Percentiles rank a stretch among this genome's conserved stretches.
Conservation (phyloP, 2,113 vertebrate genomes). For the Nannobrachium achirus region DNA sequence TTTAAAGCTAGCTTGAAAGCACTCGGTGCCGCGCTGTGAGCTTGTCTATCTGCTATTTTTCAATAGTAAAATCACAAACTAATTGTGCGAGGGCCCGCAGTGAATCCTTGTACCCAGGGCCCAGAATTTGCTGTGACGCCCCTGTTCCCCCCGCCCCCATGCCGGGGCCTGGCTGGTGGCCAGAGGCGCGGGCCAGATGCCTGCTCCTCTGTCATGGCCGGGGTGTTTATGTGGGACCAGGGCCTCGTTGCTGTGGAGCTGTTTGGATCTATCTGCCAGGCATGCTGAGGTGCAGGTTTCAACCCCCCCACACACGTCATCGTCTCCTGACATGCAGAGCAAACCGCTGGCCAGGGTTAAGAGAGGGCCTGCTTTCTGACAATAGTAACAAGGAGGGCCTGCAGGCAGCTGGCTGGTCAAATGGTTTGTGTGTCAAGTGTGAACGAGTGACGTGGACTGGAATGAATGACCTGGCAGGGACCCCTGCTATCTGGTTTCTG, state of each 20-base stretch:
- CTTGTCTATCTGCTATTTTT: no score
- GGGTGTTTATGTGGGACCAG: slow-evolving; percentile 56
- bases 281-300: slow-evolving; percentile 41
- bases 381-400: background rate
- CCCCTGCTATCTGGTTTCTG: background rate
- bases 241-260: slow-evolving; percentile 28
- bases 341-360: slow-evolving; percentile 1
- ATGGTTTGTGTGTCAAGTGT: background rate
- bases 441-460: background rate
- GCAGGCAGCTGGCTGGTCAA: background rate
- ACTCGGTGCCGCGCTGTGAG: no score
- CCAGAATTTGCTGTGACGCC: no score
- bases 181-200: slow-evolving; percentile 30
- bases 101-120: no score
- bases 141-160: no score
- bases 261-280: slow-evolving; percentile 6
- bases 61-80: no score
- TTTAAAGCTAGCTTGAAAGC: no score
- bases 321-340: slow-evolving; percentile 11
- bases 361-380: background rate
- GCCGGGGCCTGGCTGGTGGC: slow-evolving; percentile 20
- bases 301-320: slow-evolving; percentile 7
- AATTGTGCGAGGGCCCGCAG: no score
- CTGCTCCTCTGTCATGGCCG: background rate
- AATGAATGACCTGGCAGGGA: background rate